Percentiles rank a stretch among this genome's conserved stretches.
phyloP scores from a whole-genome alignment of 2,113 vertebrate genomes.

The Nettapus auritus region DNA sequence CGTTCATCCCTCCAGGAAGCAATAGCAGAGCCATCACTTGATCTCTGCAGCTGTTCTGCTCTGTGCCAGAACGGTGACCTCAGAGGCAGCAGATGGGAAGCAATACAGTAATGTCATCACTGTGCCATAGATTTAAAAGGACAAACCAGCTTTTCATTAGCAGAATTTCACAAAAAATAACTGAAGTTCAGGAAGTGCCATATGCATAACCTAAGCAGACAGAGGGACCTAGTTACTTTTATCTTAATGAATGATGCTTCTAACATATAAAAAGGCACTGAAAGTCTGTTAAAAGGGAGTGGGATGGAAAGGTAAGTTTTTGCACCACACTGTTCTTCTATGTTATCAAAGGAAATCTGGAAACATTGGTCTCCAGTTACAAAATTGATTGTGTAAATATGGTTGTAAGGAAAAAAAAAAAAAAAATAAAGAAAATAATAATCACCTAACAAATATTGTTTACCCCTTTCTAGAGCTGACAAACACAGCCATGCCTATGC shows the following conservation, averaged over 20 bases:
- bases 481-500: neutral
- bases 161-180: neutral
- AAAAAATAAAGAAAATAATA: neutral
- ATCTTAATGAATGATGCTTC: neutral
- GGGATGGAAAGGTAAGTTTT: neutral
- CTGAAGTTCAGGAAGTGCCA: neutral
- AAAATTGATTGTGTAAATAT: neutral
- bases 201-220: neutral
- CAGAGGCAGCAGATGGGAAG: neutral
- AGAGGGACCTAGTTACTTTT: neutral
- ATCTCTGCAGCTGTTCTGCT: neutral
- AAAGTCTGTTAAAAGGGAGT: neutral
- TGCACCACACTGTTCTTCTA: neutral
- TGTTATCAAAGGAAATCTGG: neutral
- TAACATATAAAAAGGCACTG: neutral
- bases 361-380: neutral
- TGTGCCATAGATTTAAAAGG: neutral
- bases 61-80: slow-evolving; percentile 16
- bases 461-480: neutral
- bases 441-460: neutral
- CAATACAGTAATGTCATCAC: neutral
- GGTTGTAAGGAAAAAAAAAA: neutral
- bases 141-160: neutral
- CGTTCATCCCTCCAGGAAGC: neutral
- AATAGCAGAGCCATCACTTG: neutral